Conservation (phyloP, 2,888 invertebrate genomes). For the Eudemis profundana region DNA sequence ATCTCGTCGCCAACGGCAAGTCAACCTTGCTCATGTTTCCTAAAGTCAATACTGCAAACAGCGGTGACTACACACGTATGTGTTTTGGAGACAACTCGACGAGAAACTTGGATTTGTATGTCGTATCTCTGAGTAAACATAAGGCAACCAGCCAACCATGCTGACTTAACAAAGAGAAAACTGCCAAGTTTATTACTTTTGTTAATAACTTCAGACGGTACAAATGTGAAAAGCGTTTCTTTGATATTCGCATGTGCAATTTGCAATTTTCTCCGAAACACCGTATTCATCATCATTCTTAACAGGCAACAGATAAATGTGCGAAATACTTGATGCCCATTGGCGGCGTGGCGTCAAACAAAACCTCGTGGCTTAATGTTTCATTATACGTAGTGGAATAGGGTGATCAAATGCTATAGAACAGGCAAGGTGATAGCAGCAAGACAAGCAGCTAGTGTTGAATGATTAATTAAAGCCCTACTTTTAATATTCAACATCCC, state of each 20-base stretch:
- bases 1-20: slow-evolving; percentile 10
- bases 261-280: background rate
- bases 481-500: no score
- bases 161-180: slow-evolving; percentile 36
- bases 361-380: no score
- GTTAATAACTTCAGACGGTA: background rate
- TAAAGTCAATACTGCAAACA: slow-evolving; percentile 34
- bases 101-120: slow-evolving; percentile 39
- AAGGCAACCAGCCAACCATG: background rate
- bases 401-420: no score
- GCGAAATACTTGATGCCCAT: no score
- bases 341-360: no score
- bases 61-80: slow-evolving; percentile 30
- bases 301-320: no score
- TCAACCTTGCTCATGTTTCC: slow-evolving; percentile 28
- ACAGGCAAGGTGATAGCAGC: no score
- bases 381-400: no score
- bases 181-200: slow-evolving; percentile 21
- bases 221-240: background rate
- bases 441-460: no score
- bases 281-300: no score
- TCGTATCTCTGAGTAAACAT: slow-evolving; percentile 24
- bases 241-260: background rate
- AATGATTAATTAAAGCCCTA: no score
- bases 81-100: slow-evolving; percentile 37